Percentiles rank a stretch among this genome's conserved stretches.
phyloP scores from a whole-genome alignment of 2,113 vertebrate species.

The Mustela nigripes region DNA sequence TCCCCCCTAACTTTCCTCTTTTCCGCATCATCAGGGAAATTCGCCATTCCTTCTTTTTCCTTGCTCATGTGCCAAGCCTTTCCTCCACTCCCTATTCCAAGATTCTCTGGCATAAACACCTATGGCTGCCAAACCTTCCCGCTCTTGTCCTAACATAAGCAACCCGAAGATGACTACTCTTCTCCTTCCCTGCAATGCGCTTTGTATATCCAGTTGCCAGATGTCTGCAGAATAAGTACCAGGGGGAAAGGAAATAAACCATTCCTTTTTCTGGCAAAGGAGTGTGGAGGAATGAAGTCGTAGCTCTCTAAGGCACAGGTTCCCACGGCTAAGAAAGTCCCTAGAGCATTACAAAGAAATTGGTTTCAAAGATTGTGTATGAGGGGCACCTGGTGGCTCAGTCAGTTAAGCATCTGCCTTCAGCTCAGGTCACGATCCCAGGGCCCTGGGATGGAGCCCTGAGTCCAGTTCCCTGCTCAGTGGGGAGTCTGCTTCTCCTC shows the following conservation, averaged over 20 bases:
- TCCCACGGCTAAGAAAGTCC: not conserved
- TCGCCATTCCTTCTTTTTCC: constrained; percentile 61
- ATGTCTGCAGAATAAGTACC: constrained; percentile 34
- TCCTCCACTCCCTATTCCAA: constrained; percentile 76
- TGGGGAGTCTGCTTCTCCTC: not conserved
- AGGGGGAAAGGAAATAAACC: not conserved
- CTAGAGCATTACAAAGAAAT: not conserved
- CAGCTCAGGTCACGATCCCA: not conserved
- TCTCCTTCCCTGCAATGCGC: constrained; percentile 28
- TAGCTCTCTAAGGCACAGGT: not conserved
- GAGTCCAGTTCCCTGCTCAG: not conserved
- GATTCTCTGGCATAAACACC: constrained; percentile 78
- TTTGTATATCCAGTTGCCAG: constrained; percentile 54
- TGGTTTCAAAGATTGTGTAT: not conserved
- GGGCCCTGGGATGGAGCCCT: not conserved
- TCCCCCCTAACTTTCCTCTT: constrained; percentile 22
- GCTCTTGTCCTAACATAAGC: constrained; percentile 70
- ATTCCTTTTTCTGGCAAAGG: not conserved
- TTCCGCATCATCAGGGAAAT: constrained; percentile 30
- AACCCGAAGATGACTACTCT: constrained; percentile 48
- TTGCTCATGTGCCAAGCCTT: constrained; percentile 71
- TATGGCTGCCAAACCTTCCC: constrained; percentile 72
- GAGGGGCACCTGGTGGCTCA: not conserved
- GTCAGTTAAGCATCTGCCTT: not conserved
- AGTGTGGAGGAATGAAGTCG: not conserved